Conservation (phyloP, 2,797 vertebrate genomes). For the Sebastes umbrosus region DNA sequence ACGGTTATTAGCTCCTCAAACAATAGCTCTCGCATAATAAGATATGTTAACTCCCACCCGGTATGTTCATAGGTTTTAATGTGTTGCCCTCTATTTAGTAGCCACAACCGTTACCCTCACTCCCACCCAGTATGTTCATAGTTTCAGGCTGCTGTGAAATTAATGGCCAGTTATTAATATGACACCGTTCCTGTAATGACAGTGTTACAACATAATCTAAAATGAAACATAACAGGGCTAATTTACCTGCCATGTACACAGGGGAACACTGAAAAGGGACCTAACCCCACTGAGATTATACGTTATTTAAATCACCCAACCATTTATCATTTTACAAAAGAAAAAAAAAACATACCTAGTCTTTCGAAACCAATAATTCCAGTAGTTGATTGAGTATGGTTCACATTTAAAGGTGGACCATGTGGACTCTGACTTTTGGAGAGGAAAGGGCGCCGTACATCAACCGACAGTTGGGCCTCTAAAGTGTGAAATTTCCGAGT, state of each 20-base stretch:
- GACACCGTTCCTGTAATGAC: conserved; percentile 24
- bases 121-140: neutral
- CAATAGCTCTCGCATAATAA: conserved; percentile 27
- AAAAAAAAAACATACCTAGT: neutral
- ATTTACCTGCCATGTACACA: conserved; percentile 12
- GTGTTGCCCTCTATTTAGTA: conserved; percentile 33
- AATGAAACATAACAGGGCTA: conserved; percentile 15
- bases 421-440: conserved; percentile 2
- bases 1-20: neutral
- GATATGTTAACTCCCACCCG: conserved; percentile 24
- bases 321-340: neutral
- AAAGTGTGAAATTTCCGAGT: conserved; percentile 5
- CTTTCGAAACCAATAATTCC: neutral
- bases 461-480: neutral
- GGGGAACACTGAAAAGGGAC: neutral
- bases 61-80: conserved; percentile 19
- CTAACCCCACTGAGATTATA: neutral
- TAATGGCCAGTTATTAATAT: conserved; percentile 18
- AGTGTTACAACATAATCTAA: conserved; percentile 5
- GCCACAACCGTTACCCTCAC: conserved; percentile 10
- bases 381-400: neutral
- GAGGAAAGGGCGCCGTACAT: neutral
- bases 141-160: conserved; percentile 34
- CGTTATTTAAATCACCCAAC: neutral
- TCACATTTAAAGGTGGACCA: neutral